phyloP scores from a whole-genome alignment of 2,797 vertebrate genomes.

The Lates japonicus region DNA sequence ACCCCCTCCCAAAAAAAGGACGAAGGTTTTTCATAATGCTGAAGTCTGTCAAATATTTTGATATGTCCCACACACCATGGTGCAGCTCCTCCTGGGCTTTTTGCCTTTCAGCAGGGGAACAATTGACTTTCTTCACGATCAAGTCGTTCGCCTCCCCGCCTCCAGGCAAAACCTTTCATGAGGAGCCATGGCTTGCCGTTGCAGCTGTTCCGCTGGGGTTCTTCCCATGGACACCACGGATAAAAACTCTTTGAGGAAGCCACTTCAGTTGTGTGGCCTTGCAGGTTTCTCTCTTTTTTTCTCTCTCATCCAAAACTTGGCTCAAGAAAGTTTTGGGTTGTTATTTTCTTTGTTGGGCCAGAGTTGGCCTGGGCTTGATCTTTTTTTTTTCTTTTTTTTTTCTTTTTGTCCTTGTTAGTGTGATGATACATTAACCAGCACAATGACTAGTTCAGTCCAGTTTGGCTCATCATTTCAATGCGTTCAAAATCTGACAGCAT shows the following conservation, averaged over 20 bases:
- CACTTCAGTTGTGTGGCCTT: conserved; percentile 69
- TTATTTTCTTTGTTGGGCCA: conserved; percentile 35
- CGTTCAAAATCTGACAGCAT: not conserved
- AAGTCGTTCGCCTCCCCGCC: conserved; percentile 93
- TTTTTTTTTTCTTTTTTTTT: conserved; percentile 5
- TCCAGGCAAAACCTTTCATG: conserved; percentile 95
- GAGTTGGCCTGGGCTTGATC: conserved; percentile 22
- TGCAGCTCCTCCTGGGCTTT: conserved; percentile 84
- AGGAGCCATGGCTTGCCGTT: conserved; percentile 88
- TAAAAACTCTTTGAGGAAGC: conserved; percentile 75
- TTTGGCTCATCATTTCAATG: not conserved
- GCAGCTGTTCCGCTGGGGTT: conserved; percentile 93
- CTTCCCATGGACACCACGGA: conserved; percentile 93
- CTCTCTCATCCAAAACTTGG: conserved; percentile 60
- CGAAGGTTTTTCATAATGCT: conserved; percentile 94
- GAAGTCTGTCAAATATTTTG: conserved; percentile 99
- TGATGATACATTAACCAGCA: conserved; percentile 26
- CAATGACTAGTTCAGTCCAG: conserved; percentile 4
- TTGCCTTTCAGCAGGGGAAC: conserved; percentile 90
- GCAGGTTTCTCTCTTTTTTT: conserved; percentile 68
- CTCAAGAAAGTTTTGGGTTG: conserved; percentile 34
- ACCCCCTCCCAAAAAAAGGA: conserved; percentile 48
- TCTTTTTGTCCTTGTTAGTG: conserved; percentile 11
- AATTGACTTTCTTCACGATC: conserved; percentile 97
- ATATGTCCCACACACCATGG: conserved; percentile 98